Percentiles rank a stretch among this genome's conserved stretches.
Evolutionary conservation across 2,797 vertebrate species (phyloP).

Genomic region (Malurus splendens): DNA sequence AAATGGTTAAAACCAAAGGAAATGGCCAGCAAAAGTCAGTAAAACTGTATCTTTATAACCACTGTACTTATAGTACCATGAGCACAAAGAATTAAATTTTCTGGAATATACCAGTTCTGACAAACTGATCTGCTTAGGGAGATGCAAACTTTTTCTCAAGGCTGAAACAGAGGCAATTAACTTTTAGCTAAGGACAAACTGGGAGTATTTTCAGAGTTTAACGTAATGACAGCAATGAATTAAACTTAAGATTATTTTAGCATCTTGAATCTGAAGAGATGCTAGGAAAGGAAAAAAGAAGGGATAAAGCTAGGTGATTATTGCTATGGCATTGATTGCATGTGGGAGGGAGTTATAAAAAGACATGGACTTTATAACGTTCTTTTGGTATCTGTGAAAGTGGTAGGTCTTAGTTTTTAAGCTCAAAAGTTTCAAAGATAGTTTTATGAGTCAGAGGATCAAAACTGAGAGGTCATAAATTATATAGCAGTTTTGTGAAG

Average conservation of each 20-base stretch:
- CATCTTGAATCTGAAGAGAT: not conserved
- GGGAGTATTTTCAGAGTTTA: not conserved
- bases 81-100: not conserved
- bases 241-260: not conserved
- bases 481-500: not conserved
- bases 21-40: not conserved
- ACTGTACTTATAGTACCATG: not conserved
- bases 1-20: not conserved
- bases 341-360: not conserved
- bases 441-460: not conserved
- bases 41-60: not conserved
- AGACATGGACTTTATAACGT: not conserved
- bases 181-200: not conserved
- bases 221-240: not conserved
- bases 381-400: not conserved
- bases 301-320: not conserved
- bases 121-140: not conserved
- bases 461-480: not conserved
- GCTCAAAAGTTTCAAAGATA: not conserved
- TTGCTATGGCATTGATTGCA: not conserved
- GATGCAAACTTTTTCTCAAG: not conserved
- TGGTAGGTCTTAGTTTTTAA: not conserved
- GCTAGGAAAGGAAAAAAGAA: not conserved
- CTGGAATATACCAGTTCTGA: not conserved
- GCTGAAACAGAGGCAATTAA: not conserved